Percentiles rank a stretch among this genome's conserved stretches.
These are phyloP conservation scores for Pseudotriccus pelzelni DNA, from an alignment of 2,797 vertebrate genomes.

Conservation along the genomic window DNA sequence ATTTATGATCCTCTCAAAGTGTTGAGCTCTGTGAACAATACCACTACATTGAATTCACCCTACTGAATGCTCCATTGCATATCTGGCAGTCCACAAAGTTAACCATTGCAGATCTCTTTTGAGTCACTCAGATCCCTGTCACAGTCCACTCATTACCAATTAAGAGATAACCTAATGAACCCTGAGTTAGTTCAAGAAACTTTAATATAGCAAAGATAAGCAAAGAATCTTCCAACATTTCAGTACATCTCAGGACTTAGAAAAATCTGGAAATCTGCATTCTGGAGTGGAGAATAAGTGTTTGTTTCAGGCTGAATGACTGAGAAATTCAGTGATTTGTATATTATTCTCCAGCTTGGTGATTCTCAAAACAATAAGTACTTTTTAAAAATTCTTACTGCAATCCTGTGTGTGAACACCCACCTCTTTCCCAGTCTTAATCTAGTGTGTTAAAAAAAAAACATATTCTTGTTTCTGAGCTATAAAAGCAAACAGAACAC, in stretches of 20 bases:
- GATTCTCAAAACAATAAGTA: background rate
- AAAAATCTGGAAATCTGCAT: background rate
- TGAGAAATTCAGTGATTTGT: background rate
- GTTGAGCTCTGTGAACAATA: background rate
- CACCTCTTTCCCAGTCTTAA: constrained; percentile 6
- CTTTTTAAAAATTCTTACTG: background rate
- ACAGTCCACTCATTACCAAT: background rate
- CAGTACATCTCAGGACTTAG: background rate
- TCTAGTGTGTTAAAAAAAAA: background rate
- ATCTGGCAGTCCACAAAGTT: background rate
- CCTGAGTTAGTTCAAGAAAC: background rate
- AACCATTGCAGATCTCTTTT: background rate
- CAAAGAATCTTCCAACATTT: background rate
- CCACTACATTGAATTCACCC: background rate
- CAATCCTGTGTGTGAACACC: background rate
- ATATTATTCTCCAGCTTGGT: background rate
- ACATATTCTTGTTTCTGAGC: background rate
- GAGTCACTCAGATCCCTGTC: background rate
- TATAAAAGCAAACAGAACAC: background rate
- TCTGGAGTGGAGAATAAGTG: background rate
- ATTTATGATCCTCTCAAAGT: background rate
- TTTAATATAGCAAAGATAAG: background rate
- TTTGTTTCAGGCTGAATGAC: background rate
- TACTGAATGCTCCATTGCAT: background rate
- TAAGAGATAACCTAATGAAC: constrained; percentile 7